Base-by-base conservation (phyloP, 2,888 invertebrate species). In the Julus scanicus region DNA sequence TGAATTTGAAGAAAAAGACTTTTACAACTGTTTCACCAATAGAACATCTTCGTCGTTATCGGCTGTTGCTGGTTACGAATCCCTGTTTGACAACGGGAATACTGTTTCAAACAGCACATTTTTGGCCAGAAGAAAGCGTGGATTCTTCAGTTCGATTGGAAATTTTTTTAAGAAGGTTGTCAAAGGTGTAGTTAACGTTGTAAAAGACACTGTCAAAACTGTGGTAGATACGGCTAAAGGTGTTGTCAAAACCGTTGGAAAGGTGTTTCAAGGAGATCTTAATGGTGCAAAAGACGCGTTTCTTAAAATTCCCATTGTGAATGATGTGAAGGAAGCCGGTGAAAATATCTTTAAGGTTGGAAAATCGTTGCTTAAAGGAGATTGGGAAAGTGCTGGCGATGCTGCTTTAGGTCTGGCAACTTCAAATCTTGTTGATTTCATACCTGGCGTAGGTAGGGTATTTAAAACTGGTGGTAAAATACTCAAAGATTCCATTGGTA, bases 1-100 rank as follows among this genome's bases (percentile, higher is more conserved):
- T 29, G 29, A 37, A 37, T 37, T 80, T 13, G 80, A 80, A 80
- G 37, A 80, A 37, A 80, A 80, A 29, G 80, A 80, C 80, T 9
- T 80, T 37, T 80, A 80, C 37, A 80, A 80, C 37, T 80, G 80
- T 37, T 80, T 80, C 13, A 80, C 80, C 13, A 80, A 80, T 13
- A 80, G 80, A 2, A 37, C 3, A 37, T 80, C 80, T 8, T 13
- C 71, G 29, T 29, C 80, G 15, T 29, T 80, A 37, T 80, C 80
- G 5, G 37, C 37, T 2, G 80, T 80, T 37, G 80, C 37, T 37
- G 80, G 80, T 5, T 80, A 80, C 15, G 80, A 80, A 13, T 13
- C 37, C 3, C 80, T 80, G 15, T 37, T 37, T 29, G 80, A 80
- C 80, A 37, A 37, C 5, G 80, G 80, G 13, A 80, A 15, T 0